phyloP scores from a whole-genome alignment of 2,113 vertebrate genomes.

The Alligator sinensis region DNA sequence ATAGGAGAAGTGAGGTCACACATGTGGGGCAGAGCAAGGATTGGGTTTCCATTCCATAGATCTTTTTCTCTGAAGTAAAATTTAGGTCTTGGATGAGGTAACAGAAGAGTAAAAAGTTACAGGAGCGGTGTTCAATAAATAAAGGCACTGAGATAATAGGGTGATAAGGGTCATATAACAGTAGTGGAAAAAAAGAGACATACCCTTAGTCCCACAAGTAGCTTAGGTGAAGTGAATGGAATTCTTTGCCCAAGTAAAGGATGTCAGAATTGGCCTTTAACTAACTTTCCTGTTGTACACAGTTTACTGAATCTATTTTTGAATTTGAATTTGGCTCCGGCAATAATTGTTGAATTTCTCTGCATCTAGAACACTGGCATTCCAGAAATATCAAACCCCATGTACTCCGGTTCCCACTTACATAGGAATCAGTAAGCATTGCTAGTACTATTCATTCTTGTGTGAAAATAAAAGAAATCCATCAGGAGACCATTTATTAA shows the following conservation, averaged over 20 bases:
- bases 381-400: not conserved
- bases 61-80: not conserved
- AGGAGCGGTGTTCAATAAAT: not conserved
- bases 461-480: not conserved
- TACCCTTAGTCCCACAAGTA: not conserved
- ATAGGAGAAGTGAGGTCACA: not conserved
- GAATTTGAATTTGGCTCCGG: not conserved
- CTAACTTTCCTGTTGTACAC: not conserved
- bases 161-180: not conserved
- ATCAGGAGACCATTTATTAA: not conserved
- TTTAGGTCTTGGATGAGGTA: not conserved
- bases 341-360: not conserved
- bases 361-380: not conserved
- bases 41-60: not conserved
- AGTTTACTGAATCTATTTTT: not conserved
- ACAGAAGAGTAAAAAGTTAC: not conserved
- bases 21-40: not conserved
- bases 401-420: not conserved
- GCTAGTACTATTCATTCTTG: not conserved
- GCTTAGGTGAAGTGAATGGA: not conserved
- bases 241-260: not conserved
- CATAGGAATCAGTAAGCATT: not conserved
- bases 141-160: not conserved
- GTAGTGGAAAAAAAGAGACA: not conserved
- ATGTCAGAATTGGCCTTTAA: not conserved